These are phyloP conservation scores for Xyliphius kryptos DNA, from an alignment of 2,113 vertebrate species.

Conservation along the genomic window DNA sequence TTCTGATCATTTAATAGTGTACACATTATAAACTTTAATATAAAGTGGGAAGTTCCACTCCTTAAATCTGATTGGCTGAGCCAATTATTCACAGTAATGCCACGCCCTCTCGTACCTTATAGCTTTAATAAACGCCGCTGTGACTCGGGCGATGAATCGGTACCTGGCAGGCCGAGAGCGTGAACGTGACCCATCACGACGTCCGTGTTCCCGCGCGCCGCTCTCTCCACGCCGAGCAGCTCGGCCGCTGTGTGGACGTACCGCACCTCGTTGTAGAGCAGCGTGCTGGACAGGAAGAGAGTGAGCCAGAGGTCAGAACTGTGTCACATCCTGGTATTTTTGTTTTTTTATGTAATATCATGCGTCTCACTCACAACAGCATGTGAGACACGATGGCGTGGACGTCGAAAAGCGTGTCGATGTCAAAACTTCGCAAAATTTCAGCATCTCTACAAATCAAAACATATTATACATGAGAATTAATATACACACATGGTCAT, in stretches of 20 bases:
- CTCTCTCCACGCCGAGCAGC: conserved; percentile 73
- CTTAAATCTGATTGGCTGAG: too few relatives aligned
- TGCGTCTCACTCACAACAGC: conserved; percentile 78
- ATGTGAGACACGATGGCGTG: conserved; percentile 84
- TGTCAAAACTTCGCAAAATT: conserved; percentile 76
- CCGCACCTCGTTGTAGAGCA: conserved; percentile 88
- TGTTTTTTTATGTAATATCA: too few relatives aligned
- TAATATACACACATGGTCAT: too few relatives aligned
- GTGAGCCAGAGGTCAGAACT: too few relatives aligned
- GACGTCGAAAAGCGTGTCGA: conserved; percentile 81
- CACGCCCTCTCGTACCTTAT: too few relatives aligned
- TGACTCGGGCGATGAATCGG: neutral
- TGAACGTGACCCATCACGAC: conserved; percentile 77
- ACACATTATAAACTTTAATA: too few relatives aligned
- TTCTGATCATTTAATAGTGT: too few relatives aligned
- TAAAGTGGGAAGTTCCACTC: too few relatives aligned
- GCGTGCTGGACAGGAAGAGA: conserved; percentile 59
- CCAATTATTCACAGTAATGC: too few relatives aligned
- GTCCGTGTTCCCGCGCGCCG: conserved; percentile 70
- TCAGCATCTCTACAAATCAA: conserved; percentile 62
- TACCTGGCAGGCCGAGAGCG: conserved; percentile 87
- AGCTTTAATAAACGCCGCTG: too few relatives aligned
- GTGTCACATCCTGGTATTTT: too few relatives aligned
- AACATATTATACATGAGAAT: neutral
- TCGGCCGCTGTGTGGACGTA: conserved; percentile 74